These are phyloP conservation scores for Tribolium freemani DNA, from an alignment of 2,888 invertebrate species.

Conservation along the genomic window DNA sequence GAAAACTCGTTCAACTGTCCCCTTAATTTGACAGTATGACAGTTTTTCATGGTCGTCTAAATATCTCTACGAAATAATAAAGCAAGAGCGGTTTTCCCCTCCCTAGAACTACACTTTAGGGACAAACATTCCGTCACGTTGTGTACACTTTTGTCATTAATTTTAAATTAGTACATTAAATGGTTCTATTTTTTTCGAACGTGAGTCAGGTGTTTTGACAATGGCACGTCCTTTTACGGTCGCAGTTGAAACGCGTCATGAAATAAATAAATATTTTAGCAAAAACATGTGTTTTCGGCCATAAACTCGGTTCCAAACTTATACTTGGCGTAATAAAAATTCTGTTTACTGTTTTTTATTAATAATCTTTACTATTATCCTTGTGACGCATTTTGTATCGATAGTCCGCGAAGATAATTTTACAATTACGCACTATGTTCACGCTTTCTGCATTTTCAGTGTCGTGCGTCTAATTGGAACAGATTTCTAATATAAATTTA, in stretches of 20 bases:
- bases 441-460: constrained; percentile 19
- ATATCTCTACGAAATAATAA: background rate
- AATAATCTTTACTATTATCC: constrained; percentile 3
- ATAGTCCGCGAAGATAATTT: background rate
- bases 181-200: background rate
- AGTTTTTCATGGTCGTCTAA: background rate
- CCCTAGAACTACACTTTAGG: constrained; percentile 2
- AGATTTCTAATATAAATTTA: constrained; percentile 1
- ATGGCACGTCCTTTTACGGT: constrained; percentile 9
- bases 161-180: constrained; percentile 16
- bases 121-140: constrained; percentile 9
- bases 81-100: background rate
- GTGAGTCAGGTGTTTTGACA: constrained; percentile 5
- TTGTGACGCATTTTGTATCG: background rate
- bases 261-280: background rate
- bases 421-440: background rate
- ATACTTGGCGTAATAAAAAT: constrained; percentile 3
- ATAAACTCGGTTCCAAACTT: background rate
- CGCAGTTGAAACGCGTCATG: background rate
- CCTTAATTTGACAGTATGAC: background rate
- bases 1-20: background rate
- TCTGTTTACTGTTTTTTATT: constrained; percentile 8
- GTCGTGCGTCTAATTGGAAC: background rate
- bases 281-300: constrained; percentile 1
- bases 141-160: constrained; percentile 2